Evolutionary conservation across 2,113 vertebrate species (phyloP), one percentile per base, ranked within the genome.

Genomic region (Ceratotherium simum): DNA sequence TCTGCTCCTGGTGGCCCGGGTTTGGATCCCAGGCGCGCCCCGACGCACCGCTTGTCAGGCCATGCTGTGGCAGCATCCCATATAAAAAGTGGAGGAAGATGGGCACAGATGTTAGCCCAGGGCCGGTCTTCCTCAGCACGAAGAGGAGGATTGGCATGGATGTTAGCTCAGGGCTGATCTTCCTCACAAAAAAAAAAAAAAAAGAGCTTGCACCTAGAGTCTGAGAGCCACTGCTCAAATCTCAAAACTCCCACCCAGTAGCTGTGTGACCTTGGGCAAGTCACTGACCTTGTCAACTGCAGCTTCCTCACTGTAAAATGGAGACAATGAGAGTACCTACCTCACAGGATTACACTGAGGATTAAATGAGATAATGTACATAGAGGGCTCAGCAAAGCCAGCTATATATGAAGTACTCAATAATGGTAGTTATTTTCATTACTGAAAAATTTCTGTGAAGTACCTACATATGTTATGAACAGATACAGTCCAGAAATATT

Each of bases 391-490:
- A 78, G 69, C 64, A 92, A 73, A 91, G 80, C 25, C 51, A 94
- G 76, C 14, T 75, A 75, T 72, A 18, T 46, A 87, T 58, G 56
- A 91, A 69, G 60, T 60, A 79, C 20, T 91, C 16, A 95, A 51
- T 46, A 72, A 70, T 11, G 18, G 56, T 21, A 73, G 54, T 90
- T 93, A 73, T 79, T 93, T 97, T 92, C 73, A 67, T 64, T 93
- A 81, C 2, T 92, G 10, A 97, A 95, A 92, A 64, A 31, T 85
- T 91, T 94, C 54, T 92, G 48, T 79, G 31, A 94, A 82, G 62
- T 78, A 62, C 51, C 51, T 90, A 81, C 14, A 51, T 80, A 95
- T 80, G 82, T 90, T 87, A 78, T 92, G 58, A 81, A 64, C 10
- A 92, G 33, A 96, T 4, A 69, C 0, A 60, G n/a, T 62, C 21